Base-by-base conservation (phyloP, 2,113 vertebrate genomes). In the Oenanthe melanoleuca region DNA sequence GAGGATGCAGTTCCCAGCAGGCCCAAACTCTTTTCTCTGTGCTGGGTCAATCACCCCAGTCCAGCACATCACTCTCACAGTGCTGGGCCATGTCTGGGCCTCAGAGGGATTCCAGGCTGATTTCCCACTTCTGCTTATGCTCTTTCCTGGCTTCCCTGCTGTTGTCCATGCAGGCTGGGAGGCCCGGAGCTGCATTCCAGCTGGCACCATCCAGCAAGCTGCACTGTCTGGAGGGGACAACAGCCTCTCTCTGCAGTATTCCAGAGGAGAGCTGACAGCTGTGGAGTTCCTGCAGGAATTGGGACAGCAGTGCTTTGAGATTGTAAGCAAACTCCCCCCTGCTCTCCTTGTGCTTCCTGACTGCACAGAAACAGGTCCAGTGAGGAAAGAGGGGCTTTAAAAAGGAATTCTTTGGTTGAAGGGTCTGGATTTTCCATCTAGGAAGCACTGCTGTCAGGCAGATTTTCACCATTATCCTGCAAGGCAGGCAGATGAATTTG, bases 101-200 rank as follows among this genome's bases (percentile, higher is more conserved):
- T 53, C 50, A 16, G 40, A 24, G 61, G 40, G 59, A 24, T 60
- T 70, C 70, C 45, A 57, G 6, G 66, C 28, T 33, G 5, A 8
- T 70, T 57, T 44, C 75, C 25, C 38, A 31, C 20, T 20, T 9
- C 69, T 71, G 55, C 26, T 50, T 59, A 0, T 38, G 17, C n/a
- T 49, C 34, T 57, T 80, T 65, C 78, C 84, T 87, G 49, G n/a
- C 44, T 59, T 31, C 21, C 22, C 70, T 56, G 0, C 91, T 89
- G 87, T 87, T 49, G 31, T 92, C 83, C 74, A 1, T 94, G 22
- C 79, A 98, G 98, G 96, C 7, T 98, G 98, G 98, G 98, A 99
- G 66, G 88, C 94, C 33, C 86, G 2, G 83, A 96, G 97, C 56
- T 91, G 53, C 14, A 31, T 99, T 83, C 98, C 98, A 63, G 64